A percentile compares a stretch with the other conserved stretches of the same genome.
Evolutionary conservation across 2,113 vertebrate genomes (phyloP).

Genomic region (Calypte anna): DNA sequence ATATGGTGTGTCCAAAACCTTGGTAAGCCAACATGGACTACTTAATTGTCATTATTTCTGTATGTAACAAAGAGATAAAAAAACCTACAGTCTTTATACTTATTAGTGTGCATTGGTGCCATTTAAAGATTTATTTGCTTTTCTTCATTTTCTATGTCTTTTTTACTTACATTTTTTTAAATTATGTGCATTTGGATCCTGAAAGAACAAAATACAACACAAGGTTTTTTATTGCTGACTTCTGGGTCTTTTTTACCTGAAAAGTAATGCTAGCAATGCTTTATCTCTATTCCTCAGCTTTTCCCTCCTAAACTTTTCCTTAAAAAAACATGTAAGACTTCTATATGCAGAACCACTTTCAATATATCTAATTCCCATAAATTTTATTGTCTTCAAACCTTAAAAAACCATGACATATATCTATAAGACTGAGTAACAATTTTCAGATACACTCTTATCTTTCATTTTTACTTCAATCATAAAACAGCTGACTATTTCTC

Average conservation of each 20-base stretch:
- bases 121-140: neutral
- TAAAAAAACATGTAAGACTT: neutral
- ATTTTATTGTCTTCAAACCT: neutral
- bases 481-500: conserved; percentile 18
- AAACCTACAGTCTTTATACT: neutral
- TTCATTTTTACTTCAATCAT: conserved; percentile 19
- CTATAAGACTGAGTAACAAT: neutral
- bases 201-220: neutral
- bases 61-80: neutral
- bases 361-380: neutral
- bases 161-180: neutral
- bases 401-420: neutral
- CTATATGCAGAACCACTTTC: neutral
- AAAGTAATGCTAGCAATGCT: neutral
- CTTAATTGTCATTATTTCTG: rapidly evolving
- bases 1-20: neutral
- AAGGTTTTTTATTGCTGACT: neutral
- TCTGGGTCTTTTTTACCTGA: neutral
- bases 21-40: neutral
- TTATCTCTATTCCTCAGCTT: neutral
- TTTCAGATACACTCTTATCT: neutral
- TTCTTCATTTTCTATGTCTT: neutral
- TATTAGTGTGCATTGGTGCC: neutral
- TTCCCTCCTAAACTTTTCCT: neutral
- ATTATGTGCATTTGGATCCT: neutral